A percentile compares a stretch with the other conserved stretches of the same genome.
These are phyloP conservation scores for Mesocricetus auratus DNA, from an alignment of 2,113 vertebrate species.

Conservation along the genomic window DNA sequence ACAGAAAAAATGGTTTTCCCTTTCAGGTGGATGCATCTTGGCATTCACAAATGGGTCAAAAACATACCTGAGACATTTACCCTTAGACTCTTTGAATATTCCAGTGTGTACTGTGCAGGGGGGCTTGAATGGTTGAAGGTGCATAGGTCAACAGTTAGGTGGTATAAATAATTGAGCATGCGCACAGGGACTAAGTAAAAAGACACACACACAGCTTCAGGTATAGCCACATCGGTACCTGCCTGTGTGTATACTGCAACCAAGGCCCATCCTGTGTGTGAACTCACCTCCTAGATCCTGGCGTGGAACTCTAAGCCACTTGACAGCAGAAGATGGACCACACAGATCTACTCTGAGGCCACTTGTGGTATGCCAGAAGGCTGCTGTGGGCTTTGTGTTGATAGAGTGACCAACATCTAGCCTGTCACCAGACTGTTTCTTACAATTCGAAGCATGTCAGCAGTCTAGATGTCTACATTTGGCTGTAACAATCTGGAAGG, in stretches of 20 bases:
- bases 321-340: neutral
- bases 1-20: neutral
- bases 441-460: neutral
- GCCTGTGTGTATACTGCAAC: too few species aligned
- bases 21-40: neutral
- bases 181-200: neutral
- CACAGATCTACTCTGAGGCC: neutral
- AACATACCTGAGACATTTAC: neutral
- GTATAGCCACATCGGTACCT: accelerated
- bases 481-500: neutral
- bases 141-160: neutral
- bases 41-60: neutral
- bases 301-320: neutral
- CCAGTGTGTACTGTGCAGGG: neutral
- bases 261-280: neutral
- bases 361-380: neutral
- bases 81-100: neutral
- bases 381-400: neutral
- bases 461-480: neutral
- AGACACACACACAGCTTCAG: accelerated
- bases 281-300: neutral
- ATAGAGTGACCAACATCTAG: neutral
- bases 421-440: neutral
- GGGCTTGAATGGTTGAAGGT: neutral
- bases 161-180: neutral